Percentiles rank a stretch among this genome's conserved stretches.
phyloP scores from a whole-genome alignment of 2,113 vertebrate genomes.

The Serinus canaria region DNA sequence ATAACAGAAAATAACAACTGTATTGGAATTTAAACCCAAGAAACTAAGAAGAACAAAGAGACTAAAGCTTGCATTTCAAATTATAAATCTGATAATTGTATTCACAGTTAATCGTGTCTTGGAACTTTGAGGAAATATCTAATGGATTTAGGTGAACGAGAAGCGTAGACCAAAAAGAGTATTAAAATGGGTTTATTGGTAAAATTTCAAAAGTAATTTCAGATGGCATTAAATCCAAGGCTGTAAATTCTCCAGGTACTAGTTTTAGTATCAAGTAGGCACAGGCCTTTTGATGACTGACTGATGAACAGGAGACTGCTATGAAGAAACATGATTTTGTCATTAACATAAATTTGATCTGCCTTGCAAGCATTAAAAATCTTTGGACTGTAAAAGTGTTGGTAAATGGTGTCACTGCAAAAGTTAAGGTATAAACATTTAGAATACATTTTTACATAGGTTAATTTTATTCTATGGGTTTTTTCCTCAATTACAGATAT shows the following conservation, averaged over 20 bases:
- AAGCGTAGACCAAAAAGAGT: neutral
- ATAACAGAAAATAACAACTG: neutral
- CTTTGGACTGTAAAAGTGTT: neutral
- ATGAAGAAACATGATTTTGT: neutral
- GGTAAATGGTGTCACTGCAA: neutral
- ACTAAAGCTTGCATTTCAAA: neutral
- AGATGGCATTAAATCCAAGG: neutral
- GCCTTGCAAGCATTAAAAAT: neutral
- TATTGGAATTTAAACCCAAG: neutral
- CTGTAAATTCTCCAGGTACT: neutral
- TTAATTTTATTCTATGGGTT: neutral
- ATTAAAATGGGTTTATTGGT: neutral
- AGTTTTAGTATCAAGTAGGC: neutral
- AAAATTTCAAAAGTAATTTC: slow-evolving; percentile 8
- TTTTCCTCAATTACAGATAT: neutral
- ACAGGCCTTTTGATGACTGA: neutral
- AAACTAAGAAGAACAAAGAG: neutral
- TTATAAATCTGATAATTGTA: neutral
- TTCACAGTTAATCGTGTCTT: neutral
- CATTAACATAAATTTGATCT: neutral
- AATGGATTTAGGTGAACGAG: neutral
- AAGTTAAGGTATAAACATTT: neutral
- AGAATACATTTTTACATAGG: neutral
- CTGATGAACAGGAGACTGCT: neutral
- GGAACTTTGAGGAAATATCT: neutral